phyloP scores from a whole-genome alignment of 1,140 invertebrate genomes.

The Apis dorsata region DNA sequence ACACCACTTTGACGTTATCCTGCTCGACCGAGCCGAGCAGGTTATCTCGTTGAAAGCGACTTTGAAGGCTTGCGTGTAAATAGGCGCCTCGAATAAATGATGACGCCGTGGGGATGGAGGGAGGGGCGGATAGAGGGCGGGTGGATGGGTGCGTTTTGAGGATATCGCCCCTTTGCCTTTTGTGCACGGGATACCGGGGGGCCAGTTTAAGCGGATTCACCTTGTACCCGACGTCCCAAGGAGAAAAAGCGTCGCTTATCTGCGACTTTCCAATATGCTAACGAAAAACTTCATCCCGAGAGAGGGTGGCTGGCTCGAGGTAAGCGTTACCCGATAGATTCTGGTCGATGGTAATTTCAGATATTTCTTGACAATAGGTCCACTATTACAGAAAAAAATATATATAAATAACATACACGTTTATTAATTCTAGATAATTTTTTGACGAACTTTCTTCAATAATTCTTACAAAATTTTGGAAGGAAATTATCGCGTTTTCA shows the following conservation, averaged over 20 bases:
- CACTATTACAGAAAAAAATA: no score
- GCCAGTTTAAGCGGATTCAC: slow-evolving; percentile 48
- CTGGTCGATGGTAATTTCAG: not conserved
- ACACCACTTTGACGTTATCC: slow-evolving; percentile 74
- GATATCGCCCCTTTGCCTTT: slow-evolving; percentile 64
- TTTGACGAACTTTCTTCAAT: no score
- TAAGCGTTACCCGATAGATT: not conserved
- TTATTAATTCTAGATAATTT: no score
- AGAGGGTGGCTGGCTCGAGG: not conserved
- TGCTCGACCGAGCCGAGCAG: slow-evolving; percentile 56
- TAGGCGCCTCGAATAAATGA: slow-evolving; percentile 75
- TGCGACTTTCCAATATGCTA: slow-evolving; percentile 38
- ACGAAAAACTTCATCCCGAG: slow-evolving; percentile 25
- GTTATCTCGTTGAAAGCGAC: slow-evolving; percentile 71
- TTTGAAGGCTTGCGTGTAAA: slow-evolving; percentile 74
- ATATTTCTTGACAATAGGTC: not conserved
- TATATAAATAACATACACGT: no score
- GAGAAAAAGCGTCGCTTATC: slow-evolving; percentile 59
- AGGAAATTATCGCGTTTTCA: no score
- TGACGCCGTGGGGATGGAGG: slow-evolving; percentile 50
- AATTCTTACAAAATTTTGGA: no score
- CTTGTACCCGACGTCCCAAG: slow-evolving; percentile 15
- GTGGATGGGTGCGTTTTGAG: slow-evolving; percentile 29
- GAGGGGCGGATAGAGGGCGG: not conserved
- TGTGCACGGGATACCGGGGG: slow-evolving; percentile 40